A percentile compares a stretch with the other conserved stretches of the same genome.
Conservation (phyloP, 2,888 invertebrate species). For the Frankliniella intonsa region DNA sequence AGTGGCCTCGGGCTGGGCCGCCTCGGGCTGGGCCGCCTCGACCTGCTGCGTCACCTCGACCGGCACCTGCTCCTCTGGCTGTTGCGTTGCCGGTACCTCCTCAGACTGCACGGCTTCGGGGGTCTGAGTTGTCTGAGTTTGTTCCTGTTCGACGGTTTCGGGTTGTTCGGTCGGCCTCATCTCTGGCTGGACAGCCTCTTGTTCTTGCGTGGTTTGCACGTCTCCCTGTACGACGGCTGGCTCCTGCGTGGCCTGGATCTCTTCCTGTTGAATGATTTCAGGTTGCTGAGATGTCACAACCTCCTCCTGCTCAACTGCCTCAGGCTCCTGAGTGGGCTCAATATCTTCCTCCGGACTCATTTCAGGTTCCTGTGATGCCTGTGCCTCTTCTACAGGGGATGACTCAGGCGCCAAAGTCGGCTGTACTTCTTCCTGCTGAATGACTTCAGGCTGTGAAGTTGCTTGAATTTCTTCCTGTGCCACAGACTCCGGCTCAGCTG, state of each 20-base stretch:
- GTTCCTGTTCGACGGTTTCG: constrained; percentile 41
- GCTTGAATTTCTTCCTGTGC: background rate
- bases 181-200: background rate
- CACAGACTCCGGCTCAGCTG: background rate
- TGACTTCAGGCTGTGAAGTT: background rate
- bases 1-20: background rate
- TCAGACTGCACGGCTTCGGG: constrained; percentile 32
- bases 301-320: background rate
- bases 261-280: background rate
- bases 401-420: background rate
- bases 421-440: background rate
- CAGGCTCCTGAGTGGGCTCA: constrained; percentile 16
- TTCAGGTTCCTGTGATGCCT: background rate
- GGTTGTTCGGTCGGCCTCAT: constrained; percentile 1
- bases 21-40: background rate
- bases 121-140: constrained; percentile 30
- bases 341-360: background rate
- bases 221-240: background rate
- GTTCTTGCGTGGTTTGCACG: background rate
- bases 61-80: background rate
- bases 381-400: background rate
- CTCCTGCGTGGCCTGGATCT: background rate
- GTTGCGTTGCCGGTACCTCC: constrained; percentile 31
- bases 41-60: background rate
- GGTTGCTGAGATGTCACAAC: background rate